Evolutionary conservation across 2,888 invertebrate species (phyloP), one percentile per base, ranked within the genome.

Genomic region (Leptogaster cylindrica): DNA sequence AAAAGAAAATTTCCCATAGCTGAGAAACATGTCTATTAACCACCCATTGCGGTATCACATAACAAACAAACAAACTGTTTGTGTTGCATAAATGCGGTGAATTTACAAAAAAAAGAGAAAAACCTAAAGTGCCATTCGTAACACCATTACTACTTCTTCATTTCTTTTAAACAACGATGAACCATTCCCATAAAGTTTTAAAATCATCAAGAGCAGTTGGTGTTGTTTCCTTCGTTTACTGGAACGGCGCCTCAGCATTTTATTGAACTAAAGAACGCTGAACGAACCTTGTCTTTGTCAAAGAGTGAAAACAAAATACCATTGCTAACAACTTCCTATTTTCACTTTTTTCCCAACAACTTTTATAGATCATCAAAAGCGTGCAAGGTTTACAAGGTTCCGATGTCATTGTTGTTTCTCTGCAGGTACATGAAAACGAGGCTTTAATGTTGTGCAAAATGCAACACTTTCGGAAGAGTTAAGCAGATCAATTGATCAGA

Each of bases 311-410:
- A 16, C 58, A 27, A 58, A 25, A 36, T 10, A 23, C 23, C 23
- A 23, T n/a, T n/a, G n/a, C n/a, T n/a, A 25, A 2, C 7, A 39
- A 58, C 58, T 58, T 58, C 58, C 58, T 58, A 58, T 58, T 58
- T 58, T 58, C 58, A 58, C 58, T 58, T 58, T 58, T 58, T 41
- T 52, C 52, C 52, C 31, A 25, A 50, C 20, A 12, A 31, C 16
- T 28, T 31, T 52, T 16, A 20, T 18, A 52, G 52, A 18, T 31
- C 10, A n/a, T 20, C 3, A n/a, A 46, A 20, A 8, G n/a, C 7
- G 1, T n/a, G 25, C 23, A n/a, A 20, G 5, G 6, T 18, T 3
- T 16, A 16, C 23, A n/a, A 46, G 23, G 46, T 25, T n/a, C n/a
- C 46, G 31, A 31, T 31, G 23, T 12, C 46, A n/a, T 12, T 20